Percentiles rank a stretch among this genome's conserved stretches.
phyloP scores from a whole-genome alignment of 2,797 vertebrate genomes.

The Apogon hyalosoma region DNA sequence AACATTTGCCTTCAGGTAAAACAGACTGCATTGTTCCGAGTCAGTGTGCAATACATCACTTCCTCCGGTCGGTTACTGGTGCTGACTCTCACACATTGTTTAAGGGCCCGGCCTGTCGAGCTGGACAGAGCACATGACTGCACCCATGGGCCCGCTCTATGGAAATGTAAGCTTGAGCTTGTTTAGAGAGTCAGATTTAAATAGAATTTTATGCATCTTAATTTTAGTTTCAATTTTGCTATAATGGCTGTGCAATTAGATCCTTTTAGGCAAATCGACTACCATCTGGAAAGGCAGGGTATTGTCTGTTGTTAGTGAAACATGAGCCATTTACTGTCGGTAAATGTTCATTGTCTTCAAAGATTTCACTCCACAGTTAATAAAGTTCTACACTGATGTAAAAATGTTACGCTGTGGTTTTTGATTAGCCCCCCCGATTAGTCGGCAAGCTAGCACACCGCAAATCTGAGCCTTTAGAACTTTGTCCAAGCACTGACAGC shows the following conservation, averaged over 20 bases:
- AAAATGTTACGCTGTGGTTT: slow-evolving; percentile 17
- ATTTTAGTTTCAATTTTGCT: slow-evolving; percentile 53
- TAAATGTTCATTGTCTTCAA: slow-evolving; percentile 53
- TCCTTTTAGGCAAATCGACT: slow-evolving; percentile 64
- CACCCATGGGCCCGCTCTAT: slow-evolving; percentile 34
- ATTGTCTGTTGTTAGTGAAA: slow-evolving; percentile 49
- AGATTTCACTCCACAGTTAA: slow-evolving; percentile 16
- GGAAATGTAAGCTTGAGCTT: slow-evolving; percentile 56
- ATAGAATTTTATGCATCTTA: slow-evolving; percentile 61
- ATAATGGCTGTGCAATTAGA: slow-evolving; percentile 59
- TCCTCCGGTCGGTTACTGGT: slow-evolving; percentile 70
- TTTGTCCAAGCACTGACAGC: slow-evolving; percentile 15
- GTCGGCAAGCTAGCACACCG: slow-evolving; percentile 1
- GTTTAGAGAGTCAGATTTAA: slow-evolving; percentile 44
- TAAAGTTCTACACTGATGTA: slow-evolving; percentile 10
- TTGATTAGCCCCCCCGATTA: slow-evolving; percentile 1
- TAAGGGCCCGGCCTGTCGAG: slow-evolving; percentile 60
- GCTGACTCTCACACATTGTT: slow-evolving; percentile 78
- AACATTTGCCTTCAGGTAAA: slow-evolving; percentile 75
- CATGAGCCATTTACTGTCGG: slow-evolving; percentile 32
- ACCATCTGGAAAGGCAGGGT: slow-evolving; percentile 65
- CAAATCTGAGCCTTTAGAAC: slow-evolving; percentile 25
- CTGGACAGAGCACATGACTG: slow-evolving; percentile 65
- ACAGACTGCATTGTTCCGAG: slow-evolving; percentile 76
- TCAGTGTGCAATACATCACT: slow-evolving; percentile 79